phyloP scores from a whole-genome alignment of 2,888 invertebrate species.

The Nezara viridula region DNA sequence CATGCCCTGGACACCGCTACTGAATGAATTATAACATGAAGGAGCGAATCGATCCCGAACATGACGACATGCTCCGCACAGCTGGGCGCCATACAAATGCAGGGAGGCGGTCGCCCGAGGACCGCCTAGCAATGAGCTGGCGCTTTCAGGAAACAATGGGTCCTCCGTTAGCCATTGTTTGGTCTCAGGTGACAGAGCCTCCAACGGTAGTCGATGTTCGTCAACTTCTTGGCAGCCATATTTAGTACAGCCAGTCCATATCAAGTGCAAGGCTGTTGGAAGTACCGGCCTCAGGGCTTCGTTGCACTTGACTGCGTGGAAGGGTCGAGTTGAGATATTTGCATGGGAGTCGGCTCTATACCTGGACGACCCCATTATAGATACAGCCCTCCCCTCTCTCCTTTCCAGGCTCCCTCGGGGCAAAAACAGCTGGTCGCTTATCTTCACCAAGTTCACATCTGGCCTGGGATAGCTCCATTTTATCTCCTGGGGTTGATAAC shows the following conservation, averaged over 20 bases:
- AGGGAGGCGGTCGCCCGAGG: background rate
- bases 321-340: background rate
- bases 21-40: background rate
- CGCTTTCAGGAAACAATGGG: background rate
- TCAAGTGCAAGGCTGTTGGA: background rate
- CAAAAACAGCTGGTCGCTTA: constrained; percentile 18
- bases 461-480: background rate
- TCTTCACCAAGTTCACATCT: constrained; percentile 19
- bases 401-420: background rate
- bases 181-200: background rate
- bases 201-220: background rate
- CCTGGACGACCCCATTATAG: constrained; percentile 29
- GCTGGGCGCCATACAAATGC: constrained; percentile 4
- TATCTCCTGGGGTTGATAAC: background rate
- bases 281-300: background rate
- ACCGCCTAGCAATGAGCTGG: constrained; percentile 9
- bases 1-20: background rate
- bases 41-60: background rate
- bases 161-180: constrained; percentile 15
- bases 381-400: background rate
- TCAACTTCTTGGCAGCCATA: background rate
- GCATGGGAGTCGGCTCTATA: background rate
- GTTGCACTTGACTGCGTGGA: background rate
- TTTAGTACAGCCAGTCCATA: background rate
- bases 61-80: background rate